A percentile compares a stretch with the other conserved stretches of the same genome.
These are phyloP conservation scores for Martes flavigula DNA, from an alignment of 2,797 vertebrate genomes.

Conservation along the genomic window DNA sequence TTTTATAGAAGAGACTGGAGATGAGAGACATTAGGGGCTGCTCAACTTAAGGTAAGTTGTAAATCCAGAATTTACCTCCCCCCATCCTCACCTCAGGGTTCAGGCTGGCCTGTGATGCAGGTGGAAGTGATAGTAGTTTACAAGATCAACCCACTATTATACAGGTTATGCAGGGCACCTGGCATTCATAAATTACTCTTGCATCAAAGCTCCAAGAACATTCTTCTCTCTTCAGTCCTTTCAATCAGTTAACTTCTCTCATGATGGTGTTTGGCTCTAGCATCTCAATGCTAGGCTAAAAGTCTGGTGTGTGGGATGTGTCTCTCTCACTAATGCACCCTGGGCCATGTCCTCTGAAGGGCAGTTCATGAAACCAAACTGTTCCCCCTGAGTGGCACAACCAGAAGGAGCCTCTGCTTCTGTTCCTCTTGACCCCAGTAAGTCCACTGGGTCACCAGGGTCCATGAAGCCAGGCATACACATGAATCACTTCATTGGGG, in stretches of 20 bases:
- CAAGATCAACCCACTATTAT: too few species aligned
- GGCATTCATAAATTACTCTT: too few species aligned
- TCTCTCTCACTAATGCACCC: not conserved
- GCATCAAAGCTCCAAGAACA: too few species aligned
- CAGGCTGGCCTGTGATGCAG: fast-evolving
- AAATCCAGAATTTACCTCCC: not conserved
- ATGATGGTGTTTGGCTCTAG: not conserved
- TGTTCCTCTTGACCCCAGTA: fast-evolving
- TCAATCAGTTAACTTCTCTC: too few species aligned
- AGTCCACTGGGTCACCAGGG: fast-evolving
- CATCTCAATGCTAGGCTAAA: not conserved
- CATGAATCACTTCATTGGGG: too few species aligned
- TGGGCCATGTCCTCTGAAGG: not conserved
- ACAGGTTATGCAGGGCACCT: too few species aligned
- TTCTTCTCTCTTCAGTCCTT: too few species aligned
- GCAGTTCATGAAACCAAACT: not conserved
- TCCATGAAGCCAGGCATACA: fast-evolving
- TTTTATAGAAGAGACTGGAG: not conserved
- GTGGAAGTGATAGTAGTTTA: too few species aligned
- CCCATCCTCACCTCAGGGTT: too few species aligned
- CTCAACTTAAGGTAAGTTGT: fast-evolving
- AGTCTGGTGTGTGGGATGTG: fast-evolving
- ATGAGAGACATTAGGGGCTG: fast-evolving
- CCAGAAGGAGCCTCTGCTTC: fast-evolving
- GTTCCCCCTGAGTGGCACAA: fast-evolving